Evolutionary conservation across 1,140 invertebrate genomes (phyloP), one percentile per base, ranked within the genome.

Genomic region (Contarinia nasturtii): DNA sequence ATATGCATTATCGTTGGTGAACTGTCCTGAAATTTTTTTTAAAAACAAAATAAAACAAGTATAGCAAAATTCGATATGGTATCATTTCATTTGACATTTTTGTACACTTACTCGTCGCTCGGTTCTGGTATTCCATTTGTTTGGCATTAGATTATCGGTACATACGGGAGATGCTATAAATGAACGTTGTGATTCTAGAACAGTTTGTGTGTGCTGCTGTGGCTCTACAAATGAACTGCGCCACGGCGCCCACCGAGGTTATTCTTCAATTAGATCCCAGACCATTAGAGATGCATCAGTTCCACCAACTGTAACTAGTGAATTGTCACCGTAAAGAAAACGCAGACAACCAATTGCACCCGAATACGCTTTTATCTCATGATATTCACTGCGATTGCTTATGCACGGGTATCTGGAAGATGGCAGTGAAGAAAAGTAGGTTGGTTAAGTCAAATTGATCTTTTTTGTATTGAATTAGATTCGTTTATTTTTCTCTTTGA

Each of bases 241-340:
- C 61, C 61, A 64, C 57, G 61, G 61, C 59, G 61, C 61, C 60
- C 60, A 63, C 60, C 59, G 59, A 55, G 61, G 61, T 55, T 64
- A 64, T 64, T 63, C 61, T 53, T 64, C 83, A 51, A 84, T 77
- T 48, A 90, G 66, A 62, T 86, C 82, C 90, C 89, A 95, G 53
- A 93, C 75, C 82, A 95, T 86, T 4, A 95, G 72, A 37, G 86
- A 77, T 44, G 86, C 89, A 60, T 95, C 90, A 53, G 80, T 81
- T n/a, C 88, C 89, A 18, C 90, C 89, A 7, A 87, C 81, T 1
- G 84, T 89, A 10, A 92, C 79, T 14, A 94, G 67, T 51, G 85
- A 83, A 33, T 83, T 75, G 62, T 93, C 87, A 54, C 87, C 86
- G 66, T 77, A 85, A 2, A 88, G 65, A 62, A 90, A 90, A 42